Base-by-base conservation (phyloP, 2,888 invertebrate species). In the Eristalis intricaria region DNA sequence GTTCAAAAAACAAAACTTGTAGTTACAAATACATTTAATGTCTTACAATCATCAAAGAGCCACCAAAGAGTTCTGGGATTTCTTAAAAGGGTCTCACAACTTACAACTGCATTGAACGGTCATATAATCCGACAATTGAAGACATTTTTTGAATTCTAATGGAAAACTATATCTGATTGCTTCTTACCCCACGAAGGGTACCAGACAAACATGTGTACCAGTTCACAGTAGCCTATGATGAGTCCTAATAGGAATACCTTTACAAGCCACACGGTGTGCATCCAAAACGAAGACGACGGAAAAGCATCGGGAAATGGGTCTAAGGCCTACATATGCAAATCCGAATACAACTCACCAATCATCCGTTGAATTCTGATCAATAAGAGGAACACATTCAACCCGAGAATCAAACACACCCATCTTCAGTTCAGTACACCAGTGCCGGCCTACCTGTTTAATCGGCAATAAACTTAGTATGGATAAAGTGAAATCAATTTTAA, bases 401-500 rank as follows among this genome's bases (percentile, higher is more conserved):
- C 43, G 11, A 22, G 60, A 70, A 70, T 60, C 38, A 29, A 58
- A 13, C 38, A 26, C 38, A 50, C 43, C 71, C 71, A 32, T 64
- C 74, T 50, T 0, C 68, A 50, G 38, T n/a, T n/a, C 22, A 29
- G 23, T 50, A 26, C 40, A 26, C 8, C 32, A 8, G 50, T 56
- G 5, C 22, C 64, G 58, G 29, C 50, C 63, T 65, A 50, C 50
- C 64, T 74, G 35, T 66, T 19, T 26, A 15, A 19, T n/a, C 64
- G 22, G 7, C 35, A 60, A 76, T 69, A 74, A 74, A 74, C 78
- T 86, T 86, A 78, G 35, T 86, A 86, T 86, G 86, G 74, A 38
- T 65, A 69, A 86, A 71, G 78, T 71, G 83, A 78, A 83, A 83
- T 86, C 78, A 82, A 86, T 86, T 86, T 86, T 83, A 85, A 85